phyloP scores from a whole-genome alignment of 2,888 invertebrate genomes.

The Diadromus collaris region DNA sequence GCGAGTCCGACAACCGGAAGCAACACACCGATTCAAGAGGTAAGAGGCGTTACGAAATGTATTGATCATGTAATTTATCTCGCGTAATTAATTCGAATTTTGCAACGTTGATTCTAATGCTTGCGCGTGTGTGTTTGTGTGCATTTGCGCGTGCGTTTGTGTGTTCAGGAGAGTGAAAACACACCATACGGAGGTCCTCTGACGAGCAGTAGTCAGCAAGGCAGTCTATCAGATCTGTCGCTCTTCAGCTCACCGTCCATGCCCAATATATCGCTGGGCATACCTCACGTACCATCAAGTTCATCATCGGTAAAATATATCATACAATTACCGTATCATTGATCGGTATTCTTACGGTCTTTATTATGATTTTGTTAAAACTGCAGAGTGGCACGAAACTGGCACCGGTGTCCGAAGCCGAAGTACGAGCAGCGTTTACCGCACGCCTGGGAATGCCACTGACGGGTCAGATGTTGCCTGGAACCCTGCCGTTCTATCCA shows the following conservation, averaged over 20 bases:
- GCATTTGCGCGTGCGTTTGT: constrained; percentile 39
- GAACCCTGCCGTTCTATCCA: constrained; percentile 87
- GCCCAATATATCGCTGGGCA: constrained; percentile 97
- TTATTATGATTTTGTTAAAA: constrained; percentile 2
- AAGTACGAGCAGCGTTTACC: constrained; percentile 87
- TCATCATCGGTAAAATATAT: constrained; percentile 76
- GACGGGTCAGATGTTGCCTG: constrained; percentile 86
- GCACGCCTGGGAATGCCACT: constrained; percentile 85
- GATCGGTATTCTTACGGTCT: not conserved
- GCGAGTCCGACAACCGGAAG: constrained; percentile 84
- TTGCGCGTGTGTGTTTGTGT: constrained; percentile 28
- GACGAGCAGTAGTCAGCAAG: constrained; percentile 83
- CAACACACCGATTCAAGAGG: constrained; percentile 88
- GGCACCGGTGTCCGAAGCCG: constrained; percentile 88
- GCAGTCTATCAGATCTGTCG: constrained; percentile 87
- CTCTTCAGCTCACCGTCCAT: constrained; percentile 97
- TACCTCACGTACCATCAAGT: constrained; percentile 84
- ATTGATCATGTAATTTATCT: not conserved
- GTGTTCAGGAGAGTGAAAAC: constrained; percentile 86
- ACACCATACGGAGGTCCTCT: constrained; percentile 82
- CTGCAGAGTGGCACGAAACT: constrained; percentile 81
- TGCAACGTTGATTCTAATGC: not conserved
- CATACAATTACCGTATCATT: not conserved
- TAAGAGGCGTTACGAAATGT: constrained; percentile 53
- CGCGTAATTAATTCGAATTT: not conserved